Evolutionary conservation across 2,797 vertebrate genomes (phyloP).

Genomic region (Trematomus bernacchii): DNA sequence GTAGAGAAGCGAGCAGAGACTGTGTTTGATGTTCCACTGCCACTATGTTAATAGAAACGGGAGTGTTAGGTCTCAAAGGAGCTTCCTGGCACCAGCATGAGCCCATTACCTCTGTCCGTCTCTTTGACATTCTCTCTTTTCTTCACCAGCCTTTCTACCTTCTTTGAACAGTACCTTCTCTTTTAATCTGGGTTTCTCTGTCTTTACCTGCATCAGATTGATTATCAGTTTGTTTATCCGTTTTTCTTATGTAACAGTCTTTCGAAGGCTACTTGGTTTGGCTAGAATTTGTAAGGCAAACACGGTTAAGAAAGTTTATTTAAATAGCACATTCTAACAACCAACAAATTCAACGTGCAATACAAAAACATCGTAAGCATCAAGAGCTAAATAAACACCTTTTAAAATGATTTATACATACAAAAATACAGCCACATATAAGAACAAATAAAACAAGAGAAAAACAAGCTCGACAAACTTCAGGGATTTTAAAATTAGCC

Average conservation of each 20-base stretch:
- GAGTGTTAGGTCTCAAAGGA: constrained; percentile 60
- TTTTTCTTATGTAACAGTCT: constrained; percentile 5
- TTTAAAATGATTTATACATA: no score
- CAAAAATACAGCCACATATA: no score
- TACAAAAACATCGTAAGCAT: no score
- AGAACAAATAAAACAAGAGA: no score
- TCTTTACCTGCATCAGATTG: constrained; percentile 10
- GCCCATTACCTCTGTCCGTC: constrained; percentile 52
- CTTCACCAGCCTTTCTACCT: background rate
- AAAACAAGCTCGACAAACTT: no score
- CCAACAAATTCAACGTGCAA: no score
- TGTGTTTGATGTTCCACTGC: constrained; percentile 50
- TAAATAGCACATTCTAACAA: no score
- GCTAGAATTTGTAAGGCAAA: background rate
- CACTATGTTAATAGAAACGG: constrained; percentile 62
- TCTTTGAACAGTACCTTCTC: background rate
- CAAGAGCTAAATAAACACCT: no score
- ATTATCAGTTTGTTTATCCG: constrained; percentile 9
- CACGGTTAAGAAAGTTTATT: no score
- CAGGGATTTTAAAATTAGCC: no score
- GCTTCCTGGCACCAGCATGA: constrained; percentile 52
- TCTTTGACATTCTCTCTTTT: constrained; percentile 35
- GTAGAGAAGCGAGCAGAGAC: constrained; percentile 18
- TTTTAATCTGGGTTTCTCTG: background rate
- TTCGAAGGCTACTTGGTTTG: background rate